phyloP scores from a whole-genome alignment of 1,140 invertebrate species.

The Sycophila sp. region DNA sequence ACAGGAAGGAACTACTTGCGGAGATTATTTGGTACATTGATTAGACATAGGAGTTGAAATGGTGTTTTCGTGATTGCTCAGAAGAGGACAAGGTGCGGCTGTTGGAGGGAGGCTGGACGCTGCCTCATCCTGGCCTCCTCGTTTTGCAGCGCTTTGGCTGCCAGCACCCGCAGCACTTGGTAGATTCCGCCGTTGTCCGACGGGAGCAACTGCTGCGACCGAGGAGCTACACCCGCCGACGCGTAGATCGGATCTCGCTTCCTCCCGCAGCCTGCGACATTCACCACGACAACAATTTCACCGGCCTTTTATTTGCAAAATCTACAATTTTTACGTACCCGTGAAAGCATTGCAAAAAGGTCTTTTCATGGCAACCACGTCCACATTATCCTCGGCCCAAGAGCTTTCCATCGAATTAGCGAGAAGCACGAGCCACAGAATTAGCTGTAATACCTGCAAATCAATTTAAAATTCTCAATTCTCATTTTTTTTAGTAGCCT shows the following conservation, averaged over 20 bases:
- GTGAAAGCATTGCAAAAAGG: slow-evolving; percentile 58
- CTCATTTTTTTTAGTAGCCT: no score
- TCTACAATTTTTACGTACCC: no score
- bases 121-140: neutral
- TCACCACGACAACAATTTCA: neutral
- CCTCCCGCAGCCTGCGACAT: slow-evolving; percentile 49
- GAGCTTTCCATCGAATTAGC: neutral
- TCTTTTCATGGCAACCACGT: slow-evolving; percentile 45
- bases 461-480: neutral
- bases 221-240: no score
- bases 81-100: no score
- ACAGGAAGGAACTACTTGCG: no score
- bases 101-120: no score
- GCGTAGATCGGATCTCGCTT: slow-evolving; percentile 43
- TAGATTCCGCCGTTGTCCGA: no score
- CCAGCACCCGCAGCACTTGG: neutral
- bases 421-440: neutral
- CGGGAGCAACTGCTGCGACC: neutral
- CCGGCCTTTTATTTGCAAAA: no score
- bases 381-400: neutral
- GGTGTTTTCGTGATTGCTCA: no score
- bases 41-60: no score
- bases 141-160: neutral
- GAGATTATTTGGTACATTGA: no score
- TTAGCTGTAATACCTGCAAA: neutral